Percentiles rank a stretch among this genome's conserved stretches.
phyloP scores from a whole-genome alignment of 2,797 vertebrate species.

The Enteromius trimaculatus region DNA sequence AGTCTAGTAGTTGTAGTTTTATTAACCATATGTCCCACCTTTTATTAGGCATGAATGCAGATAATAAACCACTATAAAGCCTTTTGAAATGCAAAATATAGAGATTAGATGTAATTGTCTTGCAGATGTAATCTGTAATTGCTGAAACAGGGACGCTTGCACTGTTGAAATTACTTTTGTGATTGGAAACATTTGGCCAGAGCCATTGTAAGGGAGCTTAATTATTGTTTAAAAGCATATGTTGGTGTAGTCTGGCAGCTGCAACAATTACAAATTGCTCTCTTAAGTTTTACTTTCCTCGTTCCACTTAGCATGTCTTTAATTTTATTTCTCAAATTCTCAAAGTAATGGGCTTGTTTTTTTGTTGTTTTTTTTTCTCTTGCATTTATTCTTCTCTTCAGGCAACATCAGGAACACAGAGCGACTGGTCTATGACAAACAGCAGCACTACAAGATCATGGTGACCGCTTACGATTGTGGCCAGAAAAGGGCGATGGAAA shows the following conservation, averaged over 20 bases:
- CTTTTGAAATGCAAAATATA: constrained; percentile 19
- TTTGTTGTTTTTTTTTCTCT: neutral
- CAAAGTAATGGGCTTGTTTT: neutral
- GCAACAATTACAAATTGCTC: constrained; percentile 8
- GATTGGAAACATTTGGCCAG: constrained; percentile 38
- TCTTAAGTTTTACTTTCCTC: constrained; percentile 22
- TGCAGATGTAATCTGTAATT: constrained; percentile 37
- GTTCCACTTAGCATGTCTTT: neutral
- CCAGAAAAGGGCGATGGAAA: constrained; percentile 89
- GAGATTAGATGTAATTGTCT: constrained; percentile 30
- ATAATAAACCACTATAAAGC: neutral
- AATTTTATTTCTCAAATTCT: neutral
- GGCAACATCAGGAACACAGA: constrained; percentile 98
- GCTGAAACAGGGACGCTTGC: constrained; percentile 14
- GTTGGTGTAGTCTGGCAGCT: constrained; percentile 10
- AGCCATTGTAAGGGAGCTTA: constrained; percentile 26
- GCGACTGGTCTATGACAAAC: constrained; percentile 90
- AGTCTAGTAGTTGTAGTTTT: neutral
- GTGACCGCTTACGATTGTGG: constrained; percentile 96
- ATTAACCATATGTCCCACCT: neutral
- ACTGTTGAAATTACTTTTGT: constrained; percentile 12
- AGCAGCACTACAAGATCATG: constrained; percentile 90
- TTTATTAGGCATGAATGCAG: neutral
- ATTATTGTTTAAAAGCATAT: constrained; percentile 38
- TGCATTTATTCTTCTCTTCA: constrained; percentile 62